A percentile compares a stretch with the other conserved stretches of the same genome.
phyloP scores from a whole-genome alignment of 2,113 vertebrate genomes.

The Carassius carassius region DNA sequence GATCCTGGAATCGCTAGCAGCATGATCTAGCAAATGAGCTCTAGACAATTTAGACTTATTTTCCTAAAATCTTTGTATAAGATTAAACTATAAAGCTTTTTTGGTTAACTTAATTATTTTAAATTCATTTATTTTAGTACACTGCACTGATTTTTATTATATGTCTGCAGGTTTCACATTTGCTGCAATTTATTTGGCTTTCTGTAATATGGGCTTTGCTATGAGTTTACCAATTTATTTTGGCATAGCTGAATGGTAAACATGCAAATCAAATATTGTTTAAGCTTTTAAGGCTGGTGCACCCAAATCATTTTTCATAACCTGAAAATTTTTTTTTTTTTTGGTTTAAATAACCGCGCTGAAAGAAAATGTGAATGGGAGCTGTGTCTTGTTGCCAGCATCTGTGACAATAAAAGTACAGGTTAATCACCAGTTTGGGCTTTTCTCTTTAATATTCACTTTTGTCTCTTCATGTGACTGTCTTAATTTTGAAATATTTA shows the following conservation, averaged over 20 bases:
- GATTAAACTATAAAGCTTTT: not conserved
- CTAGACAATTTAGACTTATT: not conserved
- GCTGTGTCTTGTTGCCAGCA: not conserved
- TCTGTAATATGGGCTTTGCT: not conserved
- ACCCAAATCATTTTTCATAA: not conserved
- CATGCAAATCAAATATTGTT: not conserved
- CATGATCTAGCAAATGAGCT: not conserved
- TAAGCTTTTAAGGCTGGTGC: not conserved
- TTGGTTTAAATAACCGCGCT: not conserved
- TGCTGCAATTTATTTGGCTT: not conserved
- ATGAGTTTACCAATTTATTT: not conserved
- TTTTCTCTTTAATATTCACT: not conserved
- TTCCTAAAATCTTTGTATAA: not conserved
- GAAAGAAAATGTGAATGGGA: not conserved
- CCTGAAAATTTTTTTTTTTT: too few species aligned
- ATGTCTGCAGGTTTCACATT: not conserved
- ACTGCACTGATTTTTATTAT: not conserved
- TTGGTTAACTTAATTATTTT: not conserved
- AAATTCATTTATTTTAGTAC: not conserved
- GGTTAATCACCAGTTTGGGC: not conserved
- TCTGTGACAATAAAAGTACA: conserved; percentile 18
- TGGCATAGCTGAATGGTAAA: not conserved
- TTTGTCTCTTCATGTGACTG: not conserved
- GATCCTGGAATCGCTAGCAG: not conserved
- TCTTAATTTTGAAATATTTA: not conserved